phyloP scores from a whole-genome alignment of 2,113 vertebrate genomes.

The Pelvicachromis taeniatus region DNA sequence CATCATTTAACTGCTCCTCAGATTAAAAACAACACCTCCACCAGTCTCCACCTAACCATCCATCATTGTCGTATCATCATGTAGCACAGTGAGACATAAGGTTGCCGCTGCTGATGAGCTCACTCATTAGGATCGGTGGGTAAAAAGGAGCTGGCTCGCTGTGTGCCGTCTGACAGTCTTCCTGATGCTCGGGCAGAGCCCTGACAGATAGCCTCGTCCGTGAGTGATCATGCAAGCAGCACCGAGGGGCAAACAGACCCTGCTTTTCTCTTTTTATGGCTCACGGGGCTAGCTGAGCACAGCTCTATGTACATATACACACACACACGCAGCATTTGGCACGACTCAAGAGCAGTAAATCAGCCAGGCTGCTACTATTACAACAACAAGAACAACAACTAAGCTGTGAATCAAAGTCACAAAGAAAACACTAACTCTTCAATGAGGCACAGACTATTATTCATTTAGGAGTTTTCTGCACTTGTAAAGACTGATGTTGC shows the following conservation, averaged over 20 bases:
- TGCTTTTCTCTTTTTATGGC: constrained; percentile 21
- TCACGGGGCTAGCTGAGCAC: constrained; percentile 13
- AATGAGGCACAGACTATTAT: not conserved
- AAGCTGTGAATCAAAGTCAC: constrained; percentile 37
- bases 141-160: constrained; percentile 19
- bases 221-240: constrained; percentile 31
- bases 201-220: constrained; percentile 7
- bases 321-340: constrained; percentile 8
- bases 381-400: constrained; percentile 4
- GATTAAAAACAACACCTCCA: not conserved
- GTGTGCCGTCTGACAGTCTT: constrained; percentile 13
- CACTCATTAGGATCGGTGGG: constrained; percentile 39
- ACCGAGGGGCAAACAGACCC: constrained; percentile 42
- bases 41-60: not conserved
- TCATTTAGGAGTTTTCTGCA: not conserved
- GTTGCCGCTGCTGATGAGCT: constrained; percentile 15
- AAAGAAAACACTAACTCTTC: constrained; percentile 30
- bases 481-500: not conserved
- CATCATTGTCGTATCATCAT: not conserved
- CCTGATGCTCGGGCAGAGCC: constrained; percentile 1
- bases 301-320: constrained; percentile 1
- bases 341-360: constrained; percentile 39
- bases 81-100: not conserved
- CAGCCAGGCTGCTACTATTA: constrained; percentile 30
- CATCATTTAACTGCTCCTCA: not conserved